Evolutionary conservation across 1,140 invertebrate genomes (phyloP).

Genomic region (Camponotus pennsylvanicus): DNA sequence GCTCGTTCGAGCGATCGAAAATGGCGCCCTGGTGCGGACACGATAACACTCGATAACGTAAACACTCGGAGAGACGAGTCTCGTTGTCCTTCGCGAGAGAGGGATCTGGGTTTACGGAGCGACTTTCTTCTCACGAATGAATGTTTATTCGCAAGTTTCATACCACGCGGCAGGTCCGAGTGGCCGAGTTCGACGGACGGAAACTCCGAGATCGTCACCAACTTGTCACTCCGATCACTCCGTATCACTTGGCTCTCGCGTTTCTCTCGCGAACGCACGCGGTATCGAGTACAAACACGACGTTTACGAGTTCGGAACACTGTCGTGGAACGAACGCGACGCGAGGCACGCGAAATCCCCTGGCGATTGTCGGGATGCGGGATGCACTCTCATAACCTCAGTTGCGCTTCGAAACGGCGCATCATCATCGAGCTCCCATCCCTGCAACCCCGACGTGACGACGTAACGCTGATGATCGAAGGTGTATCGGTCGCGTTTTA

Average conservation of each 20-base stretch:
- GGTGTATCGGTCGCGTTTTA: background rate
- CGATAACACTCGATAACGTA: background rate
- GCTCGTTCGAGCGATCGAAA: background rate
- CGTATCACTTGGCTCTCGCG: too few relatives aligned
- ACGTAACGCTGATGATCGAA: background rate
- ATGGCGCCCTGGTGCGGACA: background rate
- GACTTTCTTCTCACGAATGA: too few relatives aligned
- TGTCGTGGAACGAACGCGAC: background rate
- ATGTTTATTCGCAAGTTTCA: too few relatives aligned
- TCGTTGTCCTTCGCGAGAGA: too few relatives aligned
- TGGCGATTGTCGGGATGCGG: background rate
- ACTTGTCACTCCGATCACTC: background rate
- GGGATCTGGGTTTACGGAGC: too few relatives aligned
- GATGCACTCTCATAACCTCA: slow-evolving; percentile 5
- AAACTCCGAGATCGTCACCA: too few relatives aligned
- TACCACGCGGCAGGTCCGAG: too few relatives aligned
- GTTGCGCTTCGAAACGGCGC: background rate
- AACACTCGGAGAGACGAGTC: background rate
- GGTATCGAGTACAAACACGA: too few relatives aligned
- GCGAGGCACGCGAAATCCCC: background rate
- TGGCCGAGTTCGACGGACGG: too few relatives aligned
- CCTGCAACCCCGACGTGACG: background rate
- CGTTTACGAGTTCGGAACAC: background rate
- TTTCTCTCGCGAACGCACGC: background rate
- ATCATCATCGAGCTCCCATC: background rate